Conservation (phyloP, 1,140 invertebrate genomes). For the Papilio helenus region DNA sequence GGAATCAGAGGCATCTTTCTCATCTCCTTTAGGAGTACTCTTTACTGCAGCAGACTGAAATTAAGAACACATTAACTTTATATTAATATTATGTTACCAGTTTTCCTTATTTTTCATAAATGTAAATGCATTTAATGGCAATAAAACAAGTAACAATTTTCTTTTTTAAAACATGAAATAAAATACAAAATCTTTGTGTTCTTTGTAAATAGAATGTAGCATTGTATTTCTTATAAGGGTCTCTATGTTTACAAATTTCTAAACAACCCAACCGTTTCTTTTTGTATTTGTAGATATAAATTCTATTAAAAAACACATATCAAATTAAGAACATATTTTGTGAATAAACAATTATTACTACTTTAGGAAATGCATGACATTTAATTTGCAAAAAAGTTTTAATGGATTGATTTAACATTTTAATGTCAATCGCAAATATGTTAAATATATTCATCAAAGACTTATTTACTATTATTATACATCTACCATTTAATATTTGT, state of each 20-base stretch:
- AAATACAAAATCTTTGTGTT: too few relatives aligned
- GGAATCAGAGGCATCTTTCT: conserved; percentile 62
- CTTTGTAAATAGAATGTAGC: too few relatives aligned
- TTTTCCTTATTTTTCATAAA: too few relatives aligned
- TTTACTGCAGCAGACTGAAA: conserved; percentile 63
- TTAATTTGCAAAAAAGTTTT: not conserved
- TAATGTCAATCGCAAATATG: not conserved
- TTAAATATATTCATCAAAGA: conserved; percentile 3
- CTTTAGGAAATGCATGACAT: not conserved
- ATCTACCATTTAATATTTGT: too few relatives aligned
- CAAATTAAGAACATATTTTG: not conserved
- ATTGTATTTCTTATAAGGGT: too few relatives aligned
- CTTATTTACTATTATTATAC: not conserved
- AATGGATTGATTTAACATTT: conserved; percentile 2
- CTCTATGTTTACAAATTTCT: too few relatives aligned
- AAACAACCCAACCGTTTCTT: too few relatives aligned
- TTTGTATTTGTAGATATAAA: not conserved
- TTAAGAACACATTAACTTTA: conserved; percentile 29
- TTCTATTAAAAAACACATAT: not conserved
- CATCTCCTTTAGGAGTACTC: conserved; percentile 59
- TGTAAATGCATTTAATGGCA: too few relatives aligned
- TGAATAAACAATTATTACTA: not conserved
- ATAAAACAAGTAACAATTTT: too few relatives aligned
- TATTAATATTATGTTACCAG: not conserved
- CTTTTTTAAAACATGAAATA: too few relatives aligned